Conservation (phyloP, 2,888 invertebrate genomes). For the Onthophagus sagittarius region DNA sequence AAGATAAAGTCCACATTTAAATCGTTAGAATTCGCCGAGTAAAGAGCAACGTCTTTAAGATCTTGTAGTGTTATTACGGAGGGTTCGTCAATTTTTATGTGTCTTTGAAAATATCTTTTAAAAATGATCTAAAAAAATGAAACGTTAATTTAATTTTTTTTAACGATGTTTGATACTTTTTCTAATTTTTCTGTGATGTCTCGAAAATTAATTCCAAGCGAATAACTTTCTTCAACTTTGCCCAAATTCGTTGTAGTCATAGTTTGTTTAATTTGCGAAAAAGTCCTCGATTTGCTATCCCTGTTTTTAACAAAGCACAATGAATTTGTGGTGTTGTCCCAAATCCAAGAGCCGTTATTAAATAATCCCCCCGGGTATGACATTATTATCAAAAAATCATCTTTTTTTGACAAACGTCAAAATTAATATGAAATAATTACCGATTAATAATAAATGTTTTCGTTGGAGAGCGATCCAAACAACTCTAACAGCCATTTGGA, state of each 20-base stretch:
- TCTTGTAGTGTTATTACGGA: constrained; percentile 60
- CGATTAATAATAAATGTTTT: constrained; percentile 58
- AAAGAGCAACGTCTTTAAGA: constrained; percentile 59
- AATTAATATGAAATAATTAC: constrained; percentile 40
- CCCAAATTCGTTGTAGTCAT: constrained; percentile 18
- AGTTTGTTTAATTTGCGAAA: constrained; percentile 17
- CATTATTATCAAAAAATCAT: background rate
- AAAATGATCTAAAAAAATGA: constrained; percentile 53
- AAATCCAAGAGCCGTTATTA: constrained; percentile 52
- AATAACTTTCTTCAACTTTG: constrained; percentile 42
- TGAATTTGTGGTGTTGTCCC: constrained; percentile 46
- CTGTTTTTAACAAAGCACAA: constrained; percentile 33
- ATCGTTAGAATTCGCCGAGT: constrained; percentile 52
- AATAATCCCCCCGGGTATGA: constrained; percentile 13
- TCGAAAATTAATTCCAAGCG: constrained; percentile 50
- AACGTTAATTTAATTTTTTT: background rate
- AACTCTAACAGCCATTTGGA: constrained; percentile 57
- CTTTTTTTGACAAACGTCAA: background rate
- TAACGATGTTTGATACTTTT: constrained; percentile 42
- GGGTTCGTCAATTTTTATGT: constrained; percentile 52
- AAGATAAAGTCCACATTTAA: constrained; percentile 57
- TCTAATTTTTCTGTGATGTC: constrained; percentile 55
- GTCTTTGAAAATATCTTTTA: constrained; percentile 57
- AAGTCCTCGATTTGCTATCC: constrained; percentile 19
- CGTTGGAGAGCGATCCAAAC: constrained; percentile 63